phyloP scores from a whole-genome alignment of 2,113 vertebrate species.

The Corapipo altera region DNA sequence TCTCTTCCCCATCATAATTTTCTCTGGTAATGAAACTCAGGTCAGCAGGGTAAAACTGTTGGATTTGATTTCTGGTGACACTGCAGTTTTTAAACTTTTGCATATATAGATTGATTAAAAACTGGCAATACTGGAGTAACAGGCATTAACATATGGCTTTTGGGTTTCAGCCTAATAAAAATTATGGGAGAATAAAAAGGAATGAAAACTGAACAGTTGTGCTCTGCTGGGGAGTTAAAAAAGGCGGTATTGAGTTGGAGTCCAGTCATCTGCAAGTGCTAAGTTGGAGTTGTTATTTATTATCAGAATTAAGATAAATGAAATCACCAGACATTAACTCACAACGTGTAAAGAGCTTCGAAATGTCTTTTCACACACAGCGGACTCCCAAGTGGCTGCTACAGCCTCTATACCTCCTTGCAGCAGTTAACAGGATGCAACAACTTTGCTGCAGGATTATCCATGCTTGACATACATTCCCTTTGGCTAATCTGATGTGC shows the following conservation, averaged over 20 bases:
- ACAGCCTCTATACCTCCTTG: neutral
- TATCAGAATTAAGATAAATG: conserved; percentile 53
- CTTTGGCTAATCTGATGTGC: neutral
- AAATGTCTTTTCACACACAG: neutral
- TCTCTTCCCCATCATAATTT: neutral
- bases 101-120: neutral
- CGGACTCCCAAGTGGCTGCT: neutral
- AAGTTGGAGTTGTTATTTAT: neutral
- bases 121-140: neutral
- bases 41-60: neutral
- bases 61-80: neutral
- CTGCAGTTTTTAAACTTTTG: neutral
- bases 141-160: neutral
- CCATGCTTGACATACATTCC: neutral
- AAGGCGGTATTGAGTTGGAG: neutral
- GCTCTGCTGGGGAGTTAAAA: neutral
- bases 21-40: neutral
- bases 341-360: conserved; percentile 17
- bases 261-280: neutral
- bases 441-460: neutral
- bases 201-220: neutral
- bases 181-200: neutral
- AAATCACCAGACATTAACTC: conserved; percentile 55
- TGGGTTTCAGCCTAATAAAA: neutral
- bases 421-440: neutral